Evolutionary conservation across 2,888 invertebrate genomes (phyloP).

Genomic region (Lasioglossum pauxillum): DNA sequence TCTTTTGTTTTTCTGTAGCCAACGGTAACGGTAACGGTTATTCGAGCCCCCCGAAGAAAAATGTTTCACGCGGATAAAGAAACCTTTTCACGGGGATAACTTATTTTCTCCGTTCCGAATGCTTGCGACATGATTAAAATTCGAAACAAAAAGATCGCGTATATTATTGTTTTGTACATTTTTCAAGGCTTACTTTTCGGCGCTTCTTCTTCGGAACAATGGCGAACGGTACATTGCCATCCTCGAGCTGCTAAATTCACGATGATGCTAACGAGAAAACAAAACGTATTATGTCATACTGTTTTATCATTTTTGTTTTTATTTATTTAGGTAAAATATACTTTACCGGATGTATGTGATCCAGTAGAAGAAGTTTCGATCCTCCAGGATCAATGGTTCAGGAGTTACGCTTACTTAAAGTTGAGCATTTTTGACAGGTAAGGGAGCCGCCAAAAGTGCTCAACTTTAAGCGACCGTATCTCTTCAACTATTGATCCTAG

Average conservation of each 20-base stretch:
- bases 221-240: neutral
- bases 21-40: neutral
- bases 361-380: too few species aligned
- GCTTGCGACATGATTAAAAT: neutral
- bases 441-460: too few species aligned
- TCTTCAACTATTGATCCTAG: too few species aligned
- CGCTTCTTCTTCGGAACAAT: neutral
- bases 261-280: neutral
- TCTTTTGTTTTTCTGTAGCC: conserved; percentile 15
- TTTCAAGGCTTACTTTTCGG: neutral
- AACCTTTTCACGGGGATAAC: neutral
- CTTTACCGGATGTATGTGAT: too few species aligned
- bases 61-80: neutral
- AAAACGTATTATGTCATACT: neutral
- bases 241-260: neutral
- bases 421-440: too few species aligned
- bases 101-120: neutral
- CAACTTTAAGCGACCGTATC: too few species aligned
- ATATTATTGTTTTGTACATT: neutral
- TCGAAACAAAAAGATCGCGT: neutral
- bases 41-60: neutral
- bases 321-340: too few species aligned
- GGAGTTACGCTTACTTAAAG: too few species aligned
- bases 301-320: neutral
- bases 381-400: too few species aligned